Evolutionary conservation across 2,113 vertebrate species (phyloP), one percentile per base, ranked within the genome.

Genomic region (Aspidoscelis tigris): DNA sequence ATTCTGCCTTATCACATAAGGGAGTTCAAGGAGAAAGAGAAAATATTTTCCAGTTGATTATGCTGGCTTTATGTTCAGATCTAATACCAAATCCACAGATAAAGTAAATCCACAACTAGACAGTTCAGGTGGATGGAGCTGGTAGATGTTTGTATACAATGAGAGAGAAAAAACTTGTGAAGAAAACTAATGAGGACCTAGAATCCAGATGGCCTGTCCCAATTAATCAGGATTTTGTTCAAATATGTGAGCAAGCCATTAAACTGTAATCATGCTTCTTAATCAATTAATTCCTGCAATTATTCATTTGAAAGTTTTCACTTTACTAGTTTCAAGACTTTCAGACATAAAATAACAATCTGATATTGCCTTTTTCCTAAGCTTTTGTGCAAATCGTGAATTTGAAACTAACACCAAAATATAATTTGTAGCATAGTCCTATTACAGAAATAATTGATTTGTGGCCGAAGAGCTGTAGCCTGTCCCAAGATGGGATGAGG

Each of bases 241-340:
- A 50, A 77, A 84, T 84, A 58, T 69, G 68, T 78, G 66, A 84
- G 77, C 33, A 58, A 55, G 68, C 68, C 47, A 77, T 84, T 77
- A 77, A 77, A 84, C 7, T 84, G 50, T 61, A 77, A 84, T 77
- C 33, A 84, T 18, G n/a, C 75, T 43, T 74, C 47, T 55, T 84
- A 84, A 84, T 70, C 75, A 77, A 70, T 70, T 70, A 81, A 81
- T 84, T 84, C 76, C 22, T 70, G 50, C 16, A 84, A 14, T 33
- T 70, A 77, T 77, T 84, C 65, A 77, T 84, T 70, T 55, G 33
- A n/a, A 77, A 77, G 50, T 5, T 69, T 84, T 43, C 22, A 77
- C 65, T 58, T 58, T 43, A 24, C 82, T 76, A 6, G 69, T 83
- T 83, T 53, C 82, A 69, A 41, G 72, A 53, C 47, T 69, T 53